These are phyloP conservation scores for Odontomachus brunneus DNA, from an alignment of 1,140 invertebrate species.

Conservation along the genomic window DNA sequence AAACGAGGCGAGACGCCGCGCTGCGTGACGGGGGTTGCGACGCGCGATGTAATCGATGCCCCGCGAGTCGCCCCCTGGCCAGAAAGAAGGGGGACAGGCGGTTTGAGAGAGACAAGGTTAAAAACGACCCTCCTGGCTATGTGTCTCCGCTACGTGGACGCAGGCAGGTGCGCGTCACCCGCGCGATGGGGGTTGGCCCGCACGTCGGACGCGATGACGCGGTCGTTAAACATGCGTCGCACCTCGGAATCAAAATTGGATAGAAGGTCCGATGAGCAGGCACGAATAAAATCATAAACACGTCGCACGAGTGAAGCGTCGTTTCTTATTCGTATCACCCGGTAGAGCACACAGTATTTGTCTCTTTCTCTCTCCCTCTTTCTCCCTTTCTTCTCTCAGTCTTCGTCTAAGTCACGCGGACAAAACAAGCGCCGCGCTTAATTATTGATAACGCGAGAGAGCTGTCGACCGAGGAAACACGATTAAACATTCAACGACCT, in stretches of 20 bases:
- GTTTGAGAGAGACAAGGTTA: neutral
- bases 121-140: slow-evolving; percentile 9
- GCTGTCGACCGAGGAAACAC: too few species aligned
- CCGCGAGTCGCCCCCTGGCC: neutral
- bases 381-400: too few species aligned
- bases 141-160: neutral
- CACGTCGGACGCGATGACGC: neutral
- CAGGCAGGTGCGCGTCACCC: slow-evolving; percentile 8
- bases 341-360: too few species aligned
- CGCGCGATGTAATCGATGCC: slow-evolving; percentile 43
- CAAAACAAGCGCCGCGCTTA: too few species aligned
- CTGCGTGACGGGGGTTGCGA: slow-evolving; percentile 38
- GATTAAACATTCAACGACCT: neutral
- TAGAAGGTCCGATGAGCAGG: neutral
- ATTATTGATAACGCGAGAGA: too few species aligned
- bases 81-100: neutral
- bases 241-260: neutral
- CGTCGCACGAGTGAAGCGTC: too few species aligned
- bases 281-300: too few species aligned
- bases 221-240: neutral
- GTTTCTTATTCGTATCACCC: too few species aligned
- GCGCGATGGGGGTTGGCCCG: neutral
- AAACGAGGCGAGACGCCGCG: slow-evolving; percentile 13
- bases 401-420: too few species aligned
- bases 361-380: too few species aligned